Conservation (phyloP, 2,113 vertebrate genomes). For the Oryzias woworae region DNA sequence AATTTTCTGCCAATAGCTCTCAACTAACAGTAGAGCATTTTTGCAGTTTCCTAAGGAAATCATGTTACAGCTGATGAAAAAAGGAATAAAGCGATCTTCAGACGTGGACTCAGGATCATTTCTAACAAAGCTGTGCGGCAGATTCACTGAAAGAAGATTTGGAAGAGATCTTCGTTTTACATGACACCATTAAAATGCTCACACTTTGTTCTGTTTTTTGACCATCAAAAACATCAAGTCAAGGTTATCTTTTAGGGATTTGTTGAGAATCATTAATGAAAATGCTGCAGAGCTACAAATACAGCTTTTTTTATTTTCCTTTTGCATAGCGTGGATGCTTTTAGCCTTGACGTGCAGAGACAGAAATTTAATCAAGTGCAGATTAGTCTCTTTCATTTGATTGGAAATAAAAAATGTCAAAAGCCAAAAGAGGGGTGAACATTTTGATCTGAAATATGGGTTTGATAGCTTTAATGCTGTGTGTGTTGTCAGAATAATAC, state of each 20-base stretch:
- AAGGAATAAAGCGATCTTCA: no score
- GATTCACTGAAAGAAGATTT: background rate
- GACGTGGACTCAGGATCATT: no score
- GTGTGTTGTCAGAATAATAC: background rate
- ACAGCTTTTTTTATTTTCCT: background rate
- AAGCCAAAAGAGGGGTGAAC: background rate
- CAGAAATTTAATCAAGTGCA: conserved; percentile 3
- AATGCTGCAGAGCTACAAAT: conserved; percentile 5
- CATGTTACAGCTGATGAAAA: no score
- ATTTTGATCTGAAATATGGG: background rate
- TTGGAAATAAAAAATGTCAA: conserved; percentile 3
- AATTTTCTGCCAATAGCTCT: no score
- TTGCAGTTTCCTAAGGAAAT: no score
- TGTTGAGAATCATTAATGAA: conserved; percentile 20
- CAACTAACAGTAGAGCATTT: no score
- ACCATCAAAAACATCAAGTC: conserved; percentile 5
- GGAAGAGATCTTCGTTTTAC: background rate
- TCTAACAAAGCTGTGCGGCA: background rate
- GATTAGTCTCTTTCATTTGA: background rate
- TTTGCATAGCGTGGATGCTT: conserved; percentile 4
- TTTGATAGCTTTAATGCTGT: conserved; percentile 11
- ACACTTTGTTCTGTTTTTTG: conserved; percentile 22
- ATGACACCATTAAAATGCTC: conserved; percentile 22
- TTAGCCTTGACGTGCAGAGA: conserved; percentile 1
- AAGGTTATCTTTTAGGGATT: conserved; percentile 23